A percentile compares a stretch with the other conserved stretches of the same genome.
Evolutionary conservation across 2,113 vertebrate genomes (phyloP).

Genomic region (Dascyllus trimaculatus): DNA sequence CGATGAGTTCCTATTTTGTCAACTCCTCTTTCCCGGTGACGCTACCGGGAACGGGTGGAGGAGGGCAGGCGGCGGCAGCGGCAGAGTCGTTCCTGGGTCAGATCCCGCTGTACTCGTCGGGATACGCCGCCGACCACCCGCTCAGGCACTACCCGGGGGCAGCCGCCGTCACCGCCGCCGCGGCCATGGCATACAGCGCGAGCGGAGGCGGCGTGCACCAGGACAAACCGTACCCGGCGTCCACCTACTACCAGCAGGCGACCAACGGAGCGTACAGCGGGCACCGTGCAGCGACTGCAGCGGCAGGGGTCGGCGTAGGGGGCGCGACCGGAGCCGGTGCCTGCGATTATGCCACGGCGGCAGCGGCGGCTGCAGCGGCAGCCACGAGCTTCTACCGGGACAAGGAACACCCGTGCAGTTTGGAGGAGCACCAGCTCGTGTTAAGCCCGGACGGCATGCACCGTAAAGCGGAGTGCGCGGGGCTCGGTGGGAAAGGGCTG

Average conservation of each 20-base stretch:
- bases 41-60: constrained; percentile 92
- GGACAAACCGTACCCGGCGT: constrained; percentile 76
- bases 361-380: constrained; percentile 67
- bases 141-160: constrained; percentile 91
- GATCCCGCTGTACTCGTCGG: constrained; percentile 95
- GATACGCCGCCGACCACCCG: constrained; percentile 95
- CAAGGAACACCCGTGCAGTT: constrained; percentile 86
- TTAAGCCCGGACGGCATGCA: constrained; percentile 87
- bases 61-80: constrained; percentile 87
- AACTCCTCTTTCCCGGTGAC: constrained; percentile 99
- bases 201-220: constrained; percentile 63
- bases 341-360: constrained; percentile 91
- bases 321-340: constrained; percentile 79
- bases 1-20: constrained; percentile 99
- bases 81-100: constrained; percentile 95
- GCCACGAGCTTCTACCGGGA: constrained; percentile 91
- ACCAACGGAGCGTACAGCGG: constrained; percentile 87
- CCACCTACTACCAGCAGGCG: constrained; percentile 92
- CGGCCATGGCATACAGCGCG: constrained; percentile 87
- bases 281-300: constrained; percentile 75
- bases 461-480: constrained; percentile 92
- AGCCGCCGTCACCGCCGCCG: constrained; percentile 76
- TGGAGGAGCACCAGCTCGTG: constrained; percentile 89
- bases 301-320: constrained; percentile 68
- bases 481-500: constrained; percentile 87